Percentiles rank a stretch among this genome's conserved stretches.
phyloP scores from a whole-genome alignment of 2,797 vertebrate species.

The Myripristis jacobus region DNA sequence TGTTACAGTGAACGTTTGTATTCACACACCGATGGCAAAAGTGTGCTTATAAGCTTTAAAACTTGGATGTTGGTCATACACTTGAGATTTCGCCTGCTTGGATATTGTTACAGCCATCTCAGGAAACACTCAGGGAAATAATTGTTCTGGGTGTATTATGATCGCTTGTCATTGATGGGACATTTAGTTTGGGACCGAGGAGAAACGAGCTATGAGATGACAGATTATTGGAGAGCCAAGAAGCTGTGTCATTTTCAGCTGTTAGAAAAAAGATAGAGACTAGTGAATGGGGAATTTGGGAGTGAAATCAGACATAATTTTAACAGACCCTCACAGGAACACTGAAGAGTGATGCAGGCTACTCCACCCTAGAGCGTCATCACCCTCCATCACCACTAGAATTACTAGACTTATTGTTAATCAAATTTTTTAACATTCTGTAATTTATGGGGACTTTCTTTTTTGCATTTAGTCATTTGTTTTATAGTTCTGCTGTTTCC shows the following conservation, averaged over 20 bases:
- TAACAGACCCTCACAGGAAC: constrained; percentile 34
- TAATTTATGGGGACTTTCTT: background rate
- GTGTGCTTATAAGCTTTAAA: constrained; percentile 3
- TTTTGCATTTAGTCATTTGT: background rate
- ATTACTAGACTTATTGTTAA: constrained; percentile 17
- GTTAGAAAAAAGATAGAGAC: constrained; percentile 13
- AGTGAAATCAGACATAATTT: constrained; percentile 61
- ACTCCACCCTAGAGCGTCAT: constrained; percentile 51
- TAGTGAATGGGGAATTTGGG: constrained; percentile 44
- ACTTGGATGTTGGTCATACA: constrained; percentile 16
- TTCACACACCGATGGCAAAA: constrained; percentile 24
- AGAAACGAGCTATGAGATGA: constrained; percentile 62
- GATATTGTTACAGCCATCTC: constrained; percentile 19
- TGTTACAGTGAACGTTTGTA: constrained; percentile 31
- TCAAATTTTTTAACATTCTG: background rate
- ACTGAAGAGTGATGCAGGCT: constrained; percentile 27
- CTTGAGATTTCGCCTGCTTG: constrained; percentile 26
- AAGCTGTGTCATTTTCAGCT: constrained; percentile 45
- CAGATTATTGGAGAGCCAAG: constrained; percentile 55
- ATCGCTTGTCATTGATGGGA: constrained; percentile 45
- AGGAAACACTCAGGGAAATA: constrained; percentile 37
- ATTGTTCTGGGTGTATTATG: constrained; percentile 24
- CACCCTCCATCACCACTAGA: constrained; percentile 23
- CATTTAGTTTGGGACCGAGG: constrained; percentile 49
- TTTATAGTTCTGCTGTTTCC: background rate